Conservation (phyloP, 2,797 vertebrate species). For the Dallia pectoralis region DNA sequence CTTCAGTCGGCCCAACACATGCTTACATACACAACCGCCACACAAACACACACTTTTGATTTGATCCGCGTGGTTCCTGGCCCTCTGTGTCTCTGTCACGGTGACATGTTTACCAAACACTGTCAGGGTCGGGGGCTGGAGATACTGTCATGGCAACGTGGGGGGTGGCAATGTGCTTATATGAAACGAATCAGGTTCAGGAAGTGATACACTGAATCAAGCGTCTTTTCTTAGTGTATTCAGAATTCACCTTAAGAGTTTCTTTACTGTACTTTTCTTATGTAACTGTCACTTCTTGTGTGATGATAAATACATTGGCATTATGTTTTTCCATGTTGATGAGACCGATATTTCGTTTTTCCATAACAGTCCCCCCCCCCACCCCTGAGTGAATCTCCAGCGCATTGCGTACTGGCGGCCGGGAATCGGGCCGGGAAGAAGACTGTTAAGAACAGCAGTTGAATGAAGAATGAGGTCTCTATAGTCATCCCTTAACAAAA, state of each 20-base stretch:
- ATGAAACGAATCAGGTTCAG: neutral
- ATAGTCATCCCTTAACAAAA: slow-evolving; percentile 68
- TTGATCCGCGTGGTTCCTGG: slow-evolving; percentile 80
- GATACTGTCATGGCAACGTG: slow-evolving; percentile 29
- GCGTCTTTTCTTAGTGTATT: neutral
- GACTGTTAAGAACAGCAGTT: slow-evolving; percentile 32
- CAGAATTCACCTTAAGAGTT: neutral
- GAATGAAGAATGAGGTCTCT: slow-evolving; percentile 30
- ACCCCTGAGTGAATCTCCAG: slow-evolving; percentile 30
- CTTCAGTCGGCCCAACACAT: slow-evolving; percentile 59
- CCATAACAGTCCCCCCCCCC: neutral
- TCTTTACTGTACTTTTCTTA: neutral
- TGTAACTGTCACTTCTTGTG: neutral
- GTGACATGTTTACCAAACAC: slow-evolving; percentile 97
- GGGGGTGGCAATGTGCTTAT: neutral
- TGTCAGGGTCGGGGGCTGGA: slow-evolving; percentile 68
- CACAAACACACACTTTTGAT: slow-evolving; percentile 51
- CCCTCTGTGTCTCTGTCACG: slow-evolving; percentile 86
- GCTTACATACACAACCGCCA: slow-evolving; percentile 13
- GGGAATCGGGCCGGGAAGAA: slow-evolving; percentile 28
- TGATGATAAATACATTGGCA: neutral
- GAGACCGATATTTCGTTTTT: neutral
- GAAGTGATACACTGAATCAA: neutral
- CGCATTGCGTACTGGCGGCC: slow-evolving; percentile 13
- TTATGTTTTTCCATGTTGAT: too few relatives aligned